Base-by-base conservation (phyloP, 2,113 vertebrate species). In the Eublepharis macularius region DNA sequence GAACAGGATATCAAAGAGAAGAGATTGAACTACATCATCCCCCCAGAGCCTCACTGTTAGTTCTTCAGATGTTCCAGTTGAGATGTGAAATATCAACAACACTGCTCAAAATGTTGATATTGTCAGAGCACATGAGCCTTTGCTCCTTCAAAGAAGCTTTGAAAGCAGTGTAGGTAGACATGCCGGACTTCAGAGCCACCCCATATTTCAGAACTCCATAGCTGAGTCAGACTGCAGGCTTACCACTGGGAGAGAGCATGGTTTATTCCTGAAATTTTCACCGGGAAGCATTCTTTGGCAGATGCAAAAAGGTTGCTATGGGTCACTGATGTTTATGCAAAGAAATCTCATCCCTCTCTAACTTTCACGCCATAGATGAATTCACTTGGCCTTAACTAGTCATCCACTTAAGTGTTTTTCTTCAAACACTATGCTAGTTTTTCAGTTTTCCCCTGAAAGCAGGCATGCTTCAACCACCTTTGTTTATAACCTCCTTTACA, bases 261-360 rank as follows among this genome's bases (percentile, higher is more conserved):
- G 32, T 49, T 77, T 77, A 77, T 77, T 54, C 76, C 39, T 77
- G 47, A 76, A 51, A 54, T 57, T 4, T 57, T 54, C 1, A 39
- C 21, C n/a, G 17, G 74, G 47, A 47, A 29, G n/a, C 43, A 24
- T 29, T 0, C 0, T 13, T 79, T 76, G n/a, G 34, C 2, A 19
- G 1, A 11, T 80, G 69, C 75, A 85, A 41, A 1, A 29, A 87
- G 29, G 34, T 72, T n/a, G 32, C 80, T 81, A 82, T 47, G 49
- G 81, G 83, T 72, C 63, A 49, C 29, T 24, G 21, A 29, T 85
- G 10, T 91, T 91, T 88, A 83, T 34, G 75, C 36, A 81, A 57
- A 77, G 24, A 82, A 81, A n/a, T 60, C 47, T 29, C 24, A 51
- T 70, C 14, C 13, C 11, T 43, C 0, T 78, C 88, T 92, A 21